Base-by-base conservation (phyloP, 2,113 vertebrate species). In the Cricetomys ansorgei region DNA sequence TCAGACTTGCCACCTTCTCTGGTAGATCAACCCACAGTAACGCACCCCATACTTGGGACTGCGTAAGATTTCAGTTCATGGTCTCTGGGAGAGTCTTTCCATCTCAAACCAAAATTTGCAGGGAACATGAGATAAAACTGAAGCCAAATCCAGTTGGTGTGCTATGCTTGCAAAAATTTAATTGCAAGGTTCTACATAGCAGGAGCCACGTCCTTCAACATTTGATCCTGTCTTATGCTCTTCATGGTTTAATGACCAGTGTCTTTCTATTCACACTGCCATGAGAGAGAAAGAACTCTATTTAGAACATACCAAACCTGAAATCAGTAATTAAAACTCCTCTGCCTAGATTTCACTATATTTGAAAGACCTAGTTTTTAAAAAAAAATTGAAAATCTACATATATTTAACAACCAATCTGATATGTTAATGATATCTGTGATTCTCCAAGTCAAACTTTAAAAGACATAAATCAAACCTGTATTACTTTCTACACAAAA, bases 81-180 rank as follows among this genome's bases (percentile, higher is more conserved):
- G 34, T 34, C 29, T 37, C 17, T 16, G 48, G 48, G 87, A 88
- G 55, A 94, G 19, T 91, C 27, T 37, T 85, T 64, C 48, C 53
- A 89, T 53, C 76, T 87, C 40, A 31, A 34, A n/a, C 45, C 64
- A 25, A 67, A 25, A 62, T 77, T 93, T 88, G 0, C 40, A 76
- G 57, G 12, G 48, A 80, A 27, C 70, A 7, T 31, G 40, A 80
- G 34, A 31, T n/a, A 34, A 92, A 84, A 64, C 9, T 16, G 53
- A 80, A 88, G 65, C 23, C 50, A 45, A 53, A 7, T 88, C 64
- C 77, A 90, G 53, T 80, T 29, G 75, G 23, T 69, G 19, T 27
- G 1, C 59, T 90, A 65, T 67, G 76, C 34, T 69, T 77, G 37
- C 73, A 84, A 96, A 96, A 86, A 89, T 86, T 2, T 9, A 79